Evolutionary conservation across 2,888 invertebrate species (phyloP).

Genomic region (Crepidodera aurea): DNA sequence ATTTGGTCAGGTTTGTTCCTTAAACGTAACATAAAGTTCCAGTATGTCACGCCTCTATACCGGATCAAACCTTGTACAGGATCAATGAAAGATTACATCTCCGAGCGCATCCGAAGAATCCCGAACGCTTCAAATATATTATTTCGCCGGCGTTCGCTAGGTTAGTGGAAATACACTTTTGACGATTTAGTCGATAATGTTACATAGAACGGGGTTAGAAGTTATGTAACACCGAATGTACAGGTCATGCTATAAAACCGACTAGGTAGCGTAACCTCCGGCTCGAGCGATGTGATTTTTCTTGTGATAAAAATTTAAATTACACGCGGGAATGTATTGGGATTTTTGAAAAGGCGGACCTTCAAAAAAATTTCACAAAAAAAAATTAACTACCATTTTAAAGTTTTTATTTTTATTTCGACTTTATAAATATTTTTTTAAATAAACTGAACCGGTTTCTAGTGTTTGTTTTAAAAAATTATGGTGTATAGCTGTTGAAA

Average conservation of each 20-base stretch:
- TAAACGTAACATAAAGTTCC: no score
- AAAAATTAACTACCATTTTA: background rate
- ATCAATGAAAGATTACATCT: slow-evolving; percentile 32
- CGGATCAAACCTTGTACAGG: slow-evolving; percentile 21
- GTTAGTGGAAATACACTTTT: slow-evolving; percentile 42
- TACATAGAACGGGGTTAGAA: slow-evolving; percentile 42
- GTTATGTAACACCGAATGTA: slow-evolving; percentile 38
- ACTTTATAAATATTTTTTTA: slow-evolving; percentile 10
- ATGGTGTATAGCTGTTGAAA: background rate
- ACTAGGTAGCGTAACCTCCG: slow-evolving; percentile 14
- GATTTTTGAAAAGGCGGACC: slow-evolving; percentile 17
- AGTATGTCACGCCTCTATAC: slow-evolving; percentile 21
- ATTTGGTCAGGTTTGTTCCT: no score
- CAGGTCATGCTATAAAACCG: slow-evolving; percentile 30
- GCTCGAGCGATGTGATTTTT: slow-evolving; percentile 37
- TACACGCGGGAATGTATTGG: slow-evolving; percentile 37
- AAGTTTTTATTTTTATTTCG: background rate
- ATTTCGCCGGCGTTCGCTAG: slow-evolving; percentile 38
- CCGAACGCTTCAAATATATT: slow-evolving; percentile 45
- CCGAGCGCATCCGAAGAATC: slow-evolving; percentile 31
- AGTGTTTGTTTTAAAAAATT: background rate
- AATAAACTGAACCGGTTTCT: background rate
- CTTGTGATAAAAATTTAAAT: slow-evolving; percentile 36
- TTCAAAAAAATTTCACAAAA: background rate
- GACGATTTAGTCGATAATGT: slow-evolving; percentile 51